phyloP scores from a whole-genome alignment of 2,888 invertebrate species.

The Portevinia maculata region DNA sequence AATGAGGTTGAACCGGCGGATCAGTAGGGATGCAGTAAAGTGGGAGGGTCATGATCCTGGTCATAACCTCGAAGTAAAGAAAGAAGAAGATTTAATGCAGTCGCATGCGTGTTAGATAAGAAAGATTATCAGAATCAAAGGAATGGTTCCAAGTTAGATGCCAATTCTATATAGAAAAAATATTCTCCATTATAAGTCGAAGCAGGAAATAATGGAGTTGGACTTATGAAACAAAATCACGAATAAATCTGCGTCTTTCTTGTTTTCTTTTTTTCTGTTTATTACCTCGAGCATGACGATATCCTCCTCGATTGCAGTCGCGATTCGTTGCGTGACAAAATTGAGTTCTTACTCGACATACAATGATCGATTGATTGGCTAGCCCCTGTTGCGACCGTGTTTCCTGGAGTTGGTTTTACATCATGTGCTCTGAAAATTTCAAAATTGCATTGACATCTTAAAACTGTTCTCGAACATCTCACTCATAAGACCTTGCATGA shows the following conservation, averaged over 20 bases:
- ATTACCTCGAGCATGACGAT: conserved; percentile 77
- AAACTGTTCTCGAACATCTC: neutral
- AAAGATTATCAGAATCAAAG: no score
- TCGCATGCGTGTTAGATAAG: no score
- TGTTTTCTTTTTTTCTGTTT: neutral
- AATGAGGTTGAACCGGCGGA: no score
- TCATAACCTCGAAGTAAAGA: no score
- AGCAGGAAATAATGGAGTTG: no score
- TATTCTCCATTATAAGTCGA: no score
- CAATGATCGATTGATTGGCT: conserved; percentile 23
- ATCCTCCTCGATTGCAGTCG: conserved; percentile 72
- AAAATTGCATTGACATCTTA: neutral
- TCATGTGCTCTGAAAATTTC: conserved; percentile 16
- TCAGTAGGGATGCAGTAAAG: no score
- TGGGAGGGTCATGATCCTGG: no score
- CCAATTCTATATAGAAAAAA: no score
- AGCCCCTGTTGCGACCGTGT: neutral
- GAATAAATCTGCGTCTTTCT: neutral
- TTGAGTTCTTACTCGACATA: conserved; percentile 48
- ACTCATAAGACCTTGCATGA: conserved; percentile 75
- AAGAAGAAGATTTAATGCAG: no score
- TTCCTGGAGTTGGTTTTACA: conserved; percentile 42
- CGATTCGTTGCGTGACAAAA: conserved; percentile 52
- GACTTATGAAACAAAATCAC: no score
- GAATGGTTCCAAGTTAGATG: no score